Percentiles rank a stretch among this genome's conserved stretches.
These are phyloP conservation scores for Eriosoma lanigerum DNA, from an alignment of 1,140 invertebrate genomes.

Conservation along the genomic window DNA sequence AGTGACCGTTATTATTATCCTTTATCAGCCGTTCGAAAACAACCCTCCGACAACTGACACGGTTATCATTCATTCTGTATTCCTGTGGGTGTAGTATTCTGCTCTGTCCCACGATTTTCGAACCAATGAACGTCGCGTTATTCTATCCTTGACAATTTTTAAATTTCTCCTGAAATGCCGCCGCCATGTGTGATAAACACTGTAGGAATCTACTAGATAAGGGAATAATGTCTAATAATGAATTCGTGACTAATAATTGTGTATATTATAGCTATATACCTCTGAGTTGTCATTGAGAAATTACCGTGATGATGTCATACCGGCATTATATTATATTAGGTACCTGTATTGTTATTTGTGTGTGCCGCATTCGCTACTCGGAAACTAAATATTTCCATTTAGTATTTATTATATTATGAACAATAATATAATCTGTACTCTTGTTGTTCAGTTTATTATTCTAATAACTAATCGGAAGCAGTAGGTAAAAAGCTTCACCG, in stretches of 20 bases:
- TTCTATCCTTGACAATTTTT: background rate
- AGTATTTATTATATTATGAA: too few relatives aligned
- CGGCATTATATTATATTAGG: background rate
- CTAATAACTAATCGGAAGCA: too few relatives aligned
- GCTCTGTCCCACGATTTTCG: background rate
- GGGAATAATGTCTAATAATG: background rate
- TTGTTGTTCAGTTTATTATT: too few relatives aligned
- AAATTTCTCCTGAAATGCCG: background rate
- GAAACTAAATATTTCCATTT: too few relatives aligned
- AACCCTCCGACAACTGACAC: background rate
- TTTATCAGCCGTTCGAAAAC: conserved; percentile 14
- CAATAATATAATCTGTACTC: too few relatives aligned
- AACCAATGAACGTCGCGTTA: too few relatives aligned
- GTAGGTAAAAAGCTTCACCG: too few relatives aligned
- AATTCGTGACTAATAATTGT: background rate
- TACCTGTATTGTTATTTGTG: background rate
- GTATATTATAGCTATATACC: too few relatives aligned
- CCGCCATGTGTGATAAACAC: background rate
- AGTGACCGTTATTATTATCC: background rate
- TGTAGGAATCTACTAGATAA: background rate
- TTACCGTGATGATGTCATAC: conserved; percentile 40
- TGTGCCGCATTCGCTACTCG: background rate
- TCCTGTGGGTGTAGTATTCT: too few relatives aligned
- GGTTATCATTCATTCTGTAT: too few relatives aligned
- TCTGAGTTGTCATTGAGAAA: conserved; percentile 23